Conservation (phyloP, 2,888 invertebrate genomes). For the Agrochola macilenta region DNA sequence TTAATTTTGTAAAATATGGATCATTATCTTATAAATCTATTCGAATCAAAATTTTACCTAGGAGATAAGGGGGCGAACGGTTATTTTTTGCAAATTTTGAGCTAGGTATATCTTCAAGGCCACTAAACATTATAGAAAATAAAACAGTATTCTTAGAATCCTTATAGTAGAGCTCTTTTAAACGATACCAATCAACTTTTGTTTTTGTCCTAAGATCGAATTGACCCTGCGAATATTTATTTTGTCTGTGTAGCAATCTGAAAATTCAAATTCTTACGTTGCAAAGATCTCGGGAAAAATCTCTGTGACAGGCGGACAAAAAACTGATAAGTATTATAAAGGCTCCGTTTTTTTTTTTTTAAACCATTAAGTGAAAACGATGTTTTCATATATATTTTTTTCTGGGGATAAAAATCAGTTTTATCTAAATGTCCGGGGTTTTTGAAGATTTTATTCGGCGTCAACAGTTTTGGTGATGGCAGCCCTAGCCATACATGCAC, state of each 20-base stretch:
- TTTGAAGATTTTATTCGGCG: background rate
- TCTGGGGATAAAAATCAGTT: background rate
- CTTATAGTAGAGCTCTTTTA: too few species aligned
- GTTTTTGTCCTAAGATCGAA: too few species aligned
- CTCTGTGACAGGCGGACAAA: too few species aligned
- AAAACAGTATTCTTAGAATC: too few species aligned
- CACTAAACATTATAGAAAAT: too few species aligned
- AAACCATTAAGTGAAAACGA: background rate
- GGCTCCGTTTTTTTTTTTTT: background rate
- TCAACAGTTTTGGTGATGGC: background rate
- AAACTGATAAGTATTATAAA: background rate
- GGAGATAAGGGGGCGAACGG: background rate
- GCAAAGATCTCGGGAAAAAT: too few species aligned
- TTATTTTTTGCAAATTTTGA: background rate
- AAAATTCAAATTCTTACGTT: too few species aligned
- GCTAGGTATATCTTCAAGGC: background rate
- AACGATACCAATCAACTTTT: too few species aligned
- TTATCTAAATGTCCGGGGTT: background rate
- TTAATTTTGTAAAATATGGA: background rate
- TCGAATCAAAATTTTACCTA: background rate
- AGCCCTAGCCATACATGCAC: slow-evolving; percentile 20
- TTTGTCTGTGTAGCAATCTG: too few species aligned
- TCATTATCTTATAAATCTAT: background rate
- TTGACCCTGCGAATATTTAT: too few species aligned
- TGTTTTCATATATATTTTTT: background rate